Conservation (phyloP, 2,113 vertebrate genomes). For the Paralichthys olivaceus region DNA sequence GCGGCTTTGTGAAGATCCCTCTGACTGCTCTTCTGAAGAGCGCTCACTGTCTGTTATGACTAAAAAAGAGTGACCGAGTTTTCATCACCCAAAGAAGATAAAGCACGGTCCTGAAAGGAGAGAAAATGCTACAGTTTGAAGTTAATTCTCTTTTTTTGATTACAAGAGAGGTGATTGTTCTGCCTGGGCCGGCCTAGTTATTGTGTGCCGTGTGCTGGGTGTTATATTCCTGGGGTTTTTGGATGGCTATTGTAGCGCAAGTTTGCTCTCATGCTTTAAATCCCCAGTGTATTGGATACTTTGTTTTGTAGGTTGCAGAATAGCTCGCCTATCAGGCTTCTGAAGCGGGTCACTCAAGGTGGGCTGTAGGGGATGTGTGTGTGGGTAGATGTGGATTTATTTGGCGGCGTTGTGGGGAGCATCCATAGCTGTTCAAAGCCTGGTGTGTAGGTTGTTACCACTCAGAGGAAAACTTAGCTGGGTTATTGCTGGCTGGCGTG, state of each 20-base stretch:
- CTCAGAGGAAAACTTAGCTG: slow-evolving; percentile 47
- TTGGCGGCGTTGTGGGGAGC: slow-evolving; percentile 35
- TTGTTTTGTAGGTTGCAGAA: slow-evolving; percentile 63
- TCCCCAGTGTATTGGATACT: slow-evolving; percentile 60
- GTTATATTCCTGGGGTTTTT: slow-evolving; percentile 66
- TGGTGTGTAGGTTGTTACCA: slow-evolving; percentile 59
- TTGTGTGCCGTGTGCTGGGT: slow-evolving; percentile 55
- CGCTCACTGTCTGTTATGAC: slow-evolving; percentile 75
- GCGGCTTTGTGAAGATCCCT: slow-evolving; percentile 71
- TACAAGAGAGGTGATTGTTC: slow-evolving; percentile 61
- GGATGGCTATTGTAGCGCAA: slow-evolving; percentile 51
- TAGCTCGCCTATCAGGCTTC: slow-evolving; percentile 58
- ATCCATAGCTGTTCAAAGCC: slow-evolving; percentile 46
- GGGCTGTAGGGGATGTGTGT: slow-evolving; percentile 53
- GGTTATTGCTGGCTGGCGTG: slow-evolving; percentile 40
- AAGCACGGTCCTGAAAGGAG: slow-evolving; percentile 59
- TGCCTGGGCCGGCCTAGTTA: slow-evolving; percentile 57
- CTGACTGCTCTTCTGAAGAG: slow-evolving; percentile 65
- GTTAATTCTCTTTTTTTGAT: slow-evolving; percentile 57
- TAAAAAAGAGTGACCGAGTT: slow-evolving; percentile 67
- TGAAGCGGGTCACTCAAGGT: slow-evolving; percentile 62
- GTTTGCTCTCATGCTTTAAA: slow-evolving; percentile 59
- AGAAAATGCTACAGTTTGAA: slow-evolving; percentile 59
- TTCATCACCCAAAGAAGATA: slow-evolving; percentile 75
- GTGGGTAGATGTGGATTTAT: slow-evolving; percentile 66